Conservation (phyloP, 1,140 invertebrate species). For the Tyrophagus putrescentiae region DNA sequence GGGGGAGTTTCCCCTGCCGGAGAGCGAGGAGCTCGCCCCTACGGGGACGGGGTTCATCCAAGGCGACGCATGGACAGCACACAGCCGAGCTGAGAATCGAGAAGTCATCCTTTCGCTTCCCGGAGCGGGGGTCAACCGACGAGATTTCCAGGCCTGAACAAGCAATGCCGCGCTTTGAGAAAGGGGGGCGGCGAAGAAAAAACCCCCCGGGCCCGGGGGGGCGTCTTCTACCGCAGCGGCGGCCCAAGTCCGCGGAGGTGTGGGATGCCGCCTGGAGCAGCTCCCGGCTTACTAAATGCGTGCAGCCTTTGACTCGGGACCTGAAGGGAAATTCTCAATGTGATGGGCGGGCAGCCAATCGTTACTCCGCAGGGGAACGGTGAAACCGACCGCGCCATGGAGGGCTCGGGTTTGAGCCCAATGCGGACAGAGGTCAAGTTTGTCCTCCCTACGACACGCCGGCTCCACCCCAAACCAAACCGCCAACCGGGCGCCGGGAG, state of each 20-base stretch:
- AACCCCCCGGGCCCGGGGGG: no score
- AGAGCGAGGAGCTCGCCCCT: conserved; percentile 1
- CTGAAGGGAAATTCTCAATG: not conserved
- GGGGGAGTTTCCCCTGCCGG: conserved; percentile 13
- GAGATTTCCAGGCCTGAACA: not conserved
- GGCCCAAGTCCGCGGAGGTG: not conserved
- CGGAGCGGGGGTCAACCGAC: not conserved
- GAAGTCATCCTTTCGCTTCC: not conserved
- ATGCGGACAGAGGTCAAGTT: not conserved
- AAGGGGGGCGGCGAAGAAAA: no score
- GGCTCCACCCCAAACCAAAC: not conserved
- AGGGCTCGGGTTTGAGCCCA: conserved; percentile 11
- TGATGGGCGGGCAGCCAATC: no score
- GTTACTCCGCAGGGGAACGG: no score
- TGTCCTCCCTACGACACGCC: not conserved
- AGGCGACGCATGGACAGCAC: no score
- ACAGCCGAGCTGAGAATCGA: not conserved
- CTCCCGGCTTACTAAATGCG: not conserved
- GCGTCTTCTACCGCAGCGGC: not conserved
- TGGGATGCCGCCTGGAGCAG: not conserved
- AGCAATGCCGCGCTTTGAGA: no score
- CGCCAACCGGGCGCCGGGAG: not conserved
- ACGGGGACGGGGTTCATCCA: conserved; percentile 13
- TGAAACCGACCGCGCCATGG: conserved; percentile 15
- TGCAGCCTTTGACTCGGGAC: not conserved